Conservation (phyloP, 2,888 invertebrate species). For the Baccha elongata region DNA sequence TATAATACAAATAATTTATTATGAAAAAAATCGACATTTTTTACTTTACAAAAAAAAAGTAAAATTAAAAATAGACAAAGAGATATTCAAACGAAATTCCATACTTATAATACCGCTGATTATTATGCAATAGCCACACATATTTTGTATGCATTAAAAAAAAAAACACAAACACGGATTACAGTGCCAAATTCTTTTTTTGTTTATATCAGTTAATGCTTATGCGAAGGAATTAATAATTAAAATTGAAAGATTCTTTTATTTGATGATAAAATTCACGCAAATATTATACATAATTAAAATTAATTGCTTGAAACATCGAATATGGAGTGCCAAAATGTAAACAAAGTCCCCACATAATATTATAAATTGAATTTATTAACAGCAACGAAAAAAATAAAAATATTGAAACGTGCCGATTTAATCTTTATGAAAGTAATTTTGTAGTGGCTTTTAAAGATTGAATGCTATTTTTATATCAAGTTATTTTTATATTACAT, state of each 20-base stretch:
- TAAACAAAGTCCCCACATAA: neutral
- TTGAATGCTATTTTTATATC: neutral
- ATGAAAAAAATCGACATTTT: neutral
- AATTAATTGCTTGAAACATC: constrained; percentile 26
- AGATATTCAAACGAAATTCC: constrained; percentile 14
- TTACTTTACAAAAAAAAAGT: neutral
- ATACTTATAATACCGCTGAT: constrained; percentile 13
- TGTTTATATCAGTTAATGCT: neutral
- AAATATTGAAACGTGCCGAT: constrained; percentile 12
- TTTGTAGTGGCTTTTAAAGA: constrained; percentile 1
- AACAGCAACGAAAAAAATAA: constrained; percentile 5
- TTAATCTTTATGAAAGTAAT: constrained; percentile 1
- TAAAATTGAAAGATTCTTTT: constrained; percentile 34
- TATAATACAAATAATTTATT: neutral
- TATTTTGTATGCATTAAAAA: neutral
- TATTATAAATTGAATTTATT: constrained; percentile 40
- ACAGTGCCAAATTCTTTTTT: constrained; percentile 10
- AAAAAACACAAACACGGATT: neutral
- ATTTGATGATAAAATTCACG: constrained; percentile 22
- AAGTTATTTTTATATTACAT: constrained; percentile 3
- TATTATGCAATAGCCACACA: constrained; percentile 1
- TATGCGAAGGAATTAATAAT: constrained; percentile 32
- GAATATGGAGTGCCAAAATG: neutral
- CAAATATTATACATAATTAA: constrained; percentile 40
- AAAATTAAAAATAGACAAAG: neutral